A percentile compares a stretch with the other conserved stretches of the same genome.
Conservation (phyloP, 2,888 invertebrate genomes). For the Sarcophaga caerulescens region DNA sequence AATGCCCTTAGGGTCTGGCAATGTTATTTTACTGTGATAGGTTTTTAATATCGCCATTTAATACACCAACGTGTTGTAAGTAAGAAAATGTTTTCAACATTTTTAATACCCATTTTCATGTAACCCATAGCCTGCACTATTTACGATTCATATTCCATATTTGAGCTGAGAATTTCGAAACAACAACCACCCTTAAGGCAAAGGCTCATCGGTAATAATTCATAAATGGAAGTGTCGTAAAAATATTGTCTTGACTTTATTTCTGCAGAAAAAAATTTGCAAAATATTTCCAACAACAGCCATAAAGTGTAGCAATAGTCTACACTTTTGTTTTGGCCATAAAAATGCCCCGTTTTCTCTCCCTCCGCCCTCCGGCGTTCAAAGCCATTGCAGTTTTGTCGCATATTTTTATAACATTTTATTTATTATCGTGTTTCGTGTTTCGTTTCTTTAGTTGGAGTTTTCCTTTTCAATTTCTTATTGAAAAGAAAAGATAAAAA, state of each 20-base stretch:
- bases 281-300: neutral
- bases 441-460: slow-evolving; percentile 24
- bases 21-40: too few species aligned
- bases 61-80: too few species aligned
- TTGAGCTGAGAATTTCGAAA: too few species aligned
- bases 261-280: too few species aligned
- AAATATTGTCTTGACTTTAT: slow-evolving; percentile 41
- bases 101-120: too few species aligned
- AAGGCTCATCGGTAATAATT: slow-evolving; percentile 54
- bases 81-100: too few species aligned
- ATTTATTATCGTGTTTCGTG: slow-evolving; percentile 53
- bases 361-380: neutral
- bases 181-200: neutral
- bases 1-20: too few species aligned
- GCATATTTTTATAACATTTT: slow-evolving; percentile 65
- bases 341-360: neutral
- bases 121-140: too few species aligned
- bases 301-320: slow-evolving; percentile 56
- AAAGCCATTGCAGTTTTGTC: slow-evolving; percentile 55
- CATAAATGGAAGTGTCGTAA: slow-evolving; percentile 54
- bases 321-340: slow-evolving; percentile 32
- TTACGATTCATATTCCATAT: too few species aligned
- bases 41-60: too few species aligned
- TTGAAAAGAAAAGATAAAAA: neutral
- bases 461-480: neutral